Conservation (phyloP, 2,797 vertebrate genomes). For the Octomys mimax region DNA sequence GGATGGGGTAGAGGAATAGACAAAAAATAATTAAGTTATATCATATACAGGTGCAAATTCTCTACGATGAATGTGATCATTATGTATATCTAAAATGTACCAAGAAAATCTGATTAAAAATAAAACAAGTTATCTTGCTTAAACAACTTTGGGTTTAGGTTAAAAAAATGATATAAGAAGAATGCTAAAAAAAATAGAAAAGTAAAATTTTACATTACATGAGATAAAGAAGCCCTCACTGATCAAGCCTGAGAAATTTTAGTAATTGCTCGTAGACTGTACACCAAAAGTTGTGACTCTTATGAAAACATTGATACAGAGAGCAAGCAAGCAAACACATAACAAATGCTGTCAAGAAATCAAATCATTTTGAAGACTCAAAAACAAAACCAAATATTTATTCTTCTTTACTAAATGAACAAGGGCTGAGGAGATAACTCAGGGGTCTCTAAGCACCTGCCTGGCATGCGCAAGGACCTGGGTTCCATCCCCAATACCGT, state of each 20-base stretch:
- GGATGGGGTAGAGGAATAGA: background rate
- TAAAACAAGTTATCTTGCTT: background rate
- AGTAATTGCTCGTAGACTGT: background rate
- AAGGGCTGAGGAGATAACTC: background rate
- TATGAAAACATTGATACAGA: background rate
- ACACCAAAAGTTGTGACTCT: conserved; percentile 1
- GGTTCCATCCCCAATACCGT: too few species aligned
- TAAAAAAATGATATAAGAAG: background rate
- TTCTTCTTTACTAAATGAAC: background rate
- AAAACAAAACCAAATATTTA: background rate
- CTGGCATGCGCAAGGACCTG: too few species aligned
- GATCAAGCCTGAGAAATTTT: background rate
- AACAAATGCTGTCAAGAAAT: background rate
- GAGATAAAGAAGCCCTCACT: background rate
- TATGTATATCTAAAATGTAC: background rate
- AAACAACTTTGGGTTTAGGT: background rate
- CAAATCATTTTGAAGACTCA: background rate
- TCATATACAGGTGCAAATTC: background rate
- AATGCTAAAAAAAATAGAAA: background rate
- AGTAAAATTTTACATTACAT: background rate
- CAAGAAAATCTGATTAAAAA: background rate
- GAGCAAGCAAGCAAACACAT: background rate
- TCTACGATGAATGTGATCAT: background rate
- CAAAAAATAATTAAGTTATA: background rate
- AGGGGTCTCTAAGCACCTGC: too few species aligned